Base-by-base conservation (phyloP, 2,797 vertebrate species). In the Micropoecilia bifurca region DNA sequence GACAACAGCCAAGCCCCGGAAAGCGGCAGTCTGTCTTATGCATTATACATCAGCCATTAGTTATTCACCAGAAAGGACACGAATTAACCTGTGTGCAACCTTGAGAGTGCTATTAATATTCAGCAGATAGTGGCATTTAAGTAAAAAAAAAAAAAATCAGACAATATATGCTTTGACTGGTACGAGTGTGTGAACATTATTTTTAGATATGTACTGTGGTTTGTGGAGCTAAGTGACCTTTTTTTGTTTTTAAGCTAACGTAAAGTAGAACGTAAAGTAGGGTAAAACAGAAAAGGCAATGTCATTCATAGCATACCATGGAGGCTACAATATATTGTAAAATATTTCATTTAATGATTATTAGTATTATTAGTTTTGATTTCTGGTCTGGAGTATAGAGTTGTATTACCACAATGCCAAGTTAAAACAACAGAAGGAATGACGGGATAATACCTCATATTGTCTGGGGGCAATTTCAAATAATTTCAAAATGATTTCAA, bases 1-100 rank as follows among this genome's bases (percentile, higher is more conserved):
- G 79, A 91, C 82, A 81, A 83, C 76, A 66, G 79, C 74, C 78
- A 82, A 87, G 82, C 85, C 80, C 63, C 12, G 20, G 87, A 84
- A 82, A 85, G 68, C 66, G 85, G 74, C 81, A 87, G 76, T 77
- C 82, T 63, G 83, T 75, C 82, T 83, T 68, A 91, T 94, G 90
- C 86, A 94, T 94, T 91, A 93, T 88, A 92, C 92, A 94, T 94
- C 9, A 87, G 59, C 20, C 81, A 86, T 89, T 76, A 88, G 89
- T 93, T 89, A 92, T 94, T 93, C 89, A 93, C 92, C 86, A 87
- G 87, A 90, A 90, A 87, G 90, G 88, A 90, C 81, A 57, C 69
- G 74, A 81, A 90, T 93, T 91, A 93, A 93, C 92, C 91, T 92
- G 90, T 90, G 85, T 80, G 76, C 85, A 90, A 90, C 85, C 91